Conservation (phyloP, 1,140 invertebrate species). For the Orius laevigatus region DNA sequence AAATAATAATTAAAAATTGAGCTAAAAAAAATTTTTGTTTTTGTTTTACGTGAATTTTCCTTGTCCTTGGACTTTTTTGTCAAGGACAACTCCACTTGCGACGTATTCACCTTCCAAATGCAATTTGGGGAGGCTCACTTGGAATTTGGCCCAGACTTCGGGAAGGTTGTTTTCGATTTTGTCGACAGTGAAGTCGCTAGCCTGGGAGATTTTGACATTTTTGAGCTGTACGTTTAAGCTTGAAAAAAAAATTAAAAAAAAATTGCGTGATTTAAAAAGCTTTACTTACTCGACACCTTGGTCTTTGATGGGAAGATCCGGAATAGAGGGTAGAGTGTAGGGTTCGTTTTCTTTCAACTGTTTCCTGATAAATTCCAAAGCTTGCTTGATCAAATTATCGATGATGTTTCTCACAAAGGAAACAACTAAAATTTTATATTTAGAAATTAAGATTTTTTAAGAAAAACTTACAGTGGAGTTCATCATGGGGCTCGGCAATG, state of each 20-base stretch:
- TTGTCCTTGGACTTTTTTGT: not conserved
- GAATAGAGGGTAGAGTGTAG: conserved; percentile 4
- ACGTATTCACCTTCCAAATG: conserved; percentile 5
- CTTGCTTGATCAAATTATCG: conserved; percentile 8
- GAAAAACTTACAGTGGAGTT: no score
- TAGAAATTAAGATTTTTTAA: no score
- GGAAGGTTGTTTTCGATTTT: conserved; percentile 11
- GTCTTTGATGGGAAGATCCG: conserved; percentile 6
- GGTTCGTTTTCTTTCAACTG: conserved; percentile 10
- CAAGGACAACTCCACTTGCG: not conserved
- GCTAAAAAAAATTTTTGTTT: no score
- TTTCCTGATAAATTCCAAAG: conserved; percentile 10
- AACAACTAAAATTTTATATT: no score
- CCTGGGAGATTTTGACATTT: conserved; percentile 8
- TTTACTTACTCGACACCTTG: conserved; percentile 7
- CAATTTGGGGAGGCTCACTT: conserved; percentile 6
- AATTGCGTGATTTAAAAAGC: no score
- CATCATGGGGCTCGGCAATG: no score
- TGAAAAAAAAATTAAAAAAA: not conserved
- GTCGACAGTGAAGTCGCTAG: conserved; percentile 8
- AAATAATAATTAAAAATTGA: not conserved
- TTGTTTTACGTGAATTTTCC: conserved; percentile 11
- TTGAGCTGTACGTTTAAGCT: not conserved
- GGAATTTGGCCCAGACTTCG: conserved; percentile 11
- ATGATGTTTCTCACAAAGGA: not conserved